phyloP scores from a whole-genome alignment of 2,797 vertebrate species.

The Chrosomus eos region DNA sequence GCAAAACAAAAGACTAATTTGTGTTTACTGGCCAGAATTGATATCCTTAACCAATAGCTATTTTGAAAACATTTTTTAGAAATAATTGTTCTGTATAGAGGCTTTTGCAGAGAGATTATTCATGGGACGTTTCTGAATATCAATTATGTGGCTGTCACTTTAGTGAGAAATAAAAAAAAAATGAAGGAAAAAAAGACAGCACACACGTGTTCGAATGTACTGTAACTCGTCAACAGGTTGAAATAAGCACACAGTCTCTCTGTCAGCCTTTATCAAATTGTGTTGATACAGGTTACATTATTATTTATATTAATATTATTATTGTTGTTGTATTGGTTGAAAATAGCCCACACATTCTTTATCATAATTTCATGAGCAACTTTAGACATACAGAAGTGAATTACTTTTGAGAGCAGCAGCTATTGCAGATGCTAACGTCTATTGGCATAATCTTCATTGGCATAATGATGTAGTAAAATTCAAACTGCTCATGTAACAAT shows the following conservation, averaged over 20 bases:
- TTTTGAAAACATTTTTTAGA: constrained; percentile 4
- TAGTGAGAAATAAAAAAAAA: too few relatives aligned
- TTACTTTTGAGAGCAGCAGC: background rate
- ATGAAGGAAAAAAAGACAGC: background rate
- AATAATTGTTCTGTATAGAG: constrained; percentile 3
- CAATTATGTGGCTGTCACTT: background rate
- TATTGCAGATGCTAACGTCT: background rate
- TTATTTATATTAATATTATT: background rate
- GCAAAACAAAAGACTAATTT: constrained; percentile 1
- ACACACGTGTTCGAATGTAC: constrained; percentile 5
- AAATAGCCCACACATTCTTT: background rate
- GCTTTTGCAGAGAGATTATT: constrained; percentile 24
- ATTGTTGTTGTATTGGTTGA: too few relatives aligned
- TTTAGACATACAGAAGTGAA: background rate
- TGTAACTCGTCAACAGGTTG: constrained; percentile 21
- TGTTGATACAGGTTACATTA: background rate
- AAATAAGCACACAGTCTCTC: background rate
- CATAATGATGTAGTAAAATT: constrained; percentile 14
- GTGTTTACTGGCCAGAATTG: background rate
- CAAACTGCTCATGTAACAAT: constrained; percentile 5
- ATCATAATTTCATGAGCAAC: background rate
- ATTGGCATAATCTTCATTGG: too few relatives aligned
- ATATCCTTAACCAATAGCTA: constrained; percentile 15
- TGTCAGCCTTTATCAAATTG: constrained; percentile 1
- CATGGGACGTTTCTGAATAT: constrained; percentile 19